Percentiles rank a stretch among this genome's conserved stretches.
Evolutionary conservation across 2,888 invertebrate genomes (phyloP).

Genomic region (Resseliella maxima): DNA sequence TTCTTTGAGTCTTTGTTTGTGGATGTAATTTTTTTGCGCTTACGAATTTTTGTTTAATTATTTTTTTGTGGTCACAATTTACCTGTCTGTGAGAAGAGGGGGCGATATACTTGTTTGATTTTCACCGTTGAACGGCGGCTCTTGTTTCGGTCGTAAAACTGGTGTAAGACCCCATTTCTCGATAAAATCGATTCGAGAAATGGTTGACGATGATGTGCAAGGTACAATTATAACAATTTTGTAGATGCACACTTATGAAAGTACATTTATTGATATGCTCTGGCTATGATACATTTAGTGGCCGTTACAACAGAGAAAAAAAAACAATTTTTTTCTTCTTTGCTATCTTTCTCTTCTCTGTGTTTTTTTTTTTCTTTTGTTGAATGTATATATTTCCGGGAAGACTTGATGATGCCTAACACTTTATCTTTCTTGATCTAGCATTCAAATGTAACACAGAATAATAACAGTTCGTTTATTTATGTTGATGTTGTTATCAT

Average conservation of each 20-base stretch:
- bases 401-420: background rate
- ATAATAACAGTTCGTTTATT: background rate
- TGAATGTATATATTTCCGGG: too few relatives aligned
- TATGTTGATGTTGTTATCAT: background rate
- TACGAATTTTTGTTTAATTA: background rate
- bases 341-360: background rate
- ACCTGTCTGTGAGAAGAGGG: constrained; percentile 69
- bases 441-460: background rate
- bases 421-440: background rate
- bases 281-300: constrained; percentile 47
- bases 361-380: background rate
- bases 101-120: constrained; percentile 67
- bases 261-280: constrained; percentile 50
- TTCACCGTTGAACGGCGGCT: constrained; percentile 81
- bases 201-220: constrained; percentile 68
- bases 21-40: background rate
- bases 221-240: constrained; percentile 53
- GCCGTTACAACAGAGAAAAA: background rate
- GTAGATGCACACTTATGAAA: constrained; percentile 33
- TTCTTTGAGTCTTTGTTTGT: too few relatives aligned
- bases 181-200: constrained; percentile 97
- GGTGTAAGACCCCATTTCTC: constrained; percentile 99
- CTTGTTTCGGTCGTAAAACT: constrained; percentile 96
- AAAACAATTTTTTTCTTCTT: background rate
- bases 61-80: constrained; percentile 59